Evolutionary conservation across 2,797 vertebrate genomes (phyloP).

Genomic region (Ispidina picta): DNA sequence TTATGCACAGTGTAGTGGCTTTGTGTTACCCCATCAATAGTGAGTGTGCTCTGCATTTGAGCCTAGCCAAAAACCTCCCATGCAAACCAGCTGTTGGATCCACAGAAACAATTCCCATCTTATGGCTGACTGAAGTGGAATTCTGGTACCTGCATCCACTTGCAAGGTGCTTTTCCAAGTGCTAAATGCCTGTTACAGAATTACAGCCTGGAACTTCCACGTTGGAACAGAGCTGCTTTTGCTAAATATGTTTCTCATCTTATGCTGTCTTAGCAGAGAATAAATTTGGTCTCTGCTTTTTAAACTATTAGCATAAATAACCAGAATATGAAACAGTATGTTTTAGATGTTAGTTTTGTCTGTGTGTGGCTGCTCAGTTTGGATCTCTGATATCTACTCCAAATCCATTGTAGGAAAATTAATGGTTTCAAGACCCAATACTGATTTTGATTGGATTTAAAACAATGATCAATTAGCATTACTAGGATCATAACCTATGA

Average conservation of each 20-base stretch:
- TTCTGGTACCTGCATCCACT: not conserved
- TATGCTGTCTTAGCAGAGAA: not conserved
- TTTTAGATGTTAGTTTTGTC: conserved; percentile 12
- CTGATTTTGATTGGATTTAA: not conserved
- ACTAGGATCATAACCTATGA: not conserved
- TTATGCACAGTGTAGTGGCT: not conserved
- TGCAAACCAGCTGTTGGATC: not conserved
- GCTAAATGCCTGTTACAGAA: not conserved
- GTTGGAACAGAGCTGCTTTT: not conserved
- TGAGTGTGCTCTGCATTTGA: not conserved
- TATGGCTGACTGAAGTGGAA: not conserved
- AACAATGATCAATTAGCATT: not conserved
- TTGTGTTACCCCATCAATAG: not conserved
- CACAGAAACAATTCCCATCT: not conserved
- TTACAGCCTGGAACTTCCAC: not conserved
- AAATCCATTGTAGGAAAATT: not conserved
- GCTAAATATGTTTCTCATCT: not conserved
- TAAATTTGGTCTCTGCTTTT: not conserved
- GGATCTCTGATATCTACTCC: not conserved
- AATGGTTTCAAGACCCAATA: not conserved
- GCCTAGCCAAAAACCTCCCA: not conserved
- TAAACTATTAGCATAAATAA: conserved; percentile 24
- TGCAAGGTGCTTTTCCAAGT: not conserved
- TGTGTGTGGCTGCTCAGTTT: not conserved
- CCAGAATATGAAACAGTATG: conserved; percentile 18